Evolutionary conservation across 1,140 invertebrate species (phyloP), one percentile per base, ranked within the genome.

Genomic region (Batillaria attramentaria): DNA sequence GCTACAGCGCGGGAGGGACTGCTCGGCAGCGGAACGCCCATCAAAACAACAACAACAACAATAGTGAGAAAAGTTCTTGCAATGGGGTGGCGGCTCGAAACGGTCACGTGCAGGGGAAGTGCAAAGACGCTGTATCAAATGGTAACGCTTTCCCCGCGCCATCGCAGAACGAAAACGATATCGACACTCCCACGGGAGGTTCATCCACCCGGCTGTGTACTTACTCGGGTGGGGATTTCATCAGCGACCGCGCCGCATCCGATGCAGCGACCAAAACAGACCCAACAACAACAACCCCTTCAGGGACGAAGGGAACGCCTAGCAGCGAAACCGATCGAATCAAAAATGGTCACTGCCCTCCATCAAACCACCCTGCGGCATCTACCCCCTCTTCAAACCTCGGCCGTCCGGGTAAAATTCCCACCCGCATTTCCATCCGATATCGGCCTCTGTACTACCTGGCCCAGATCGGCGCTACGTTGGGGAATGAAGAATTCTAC

Each of bases 381-480:
- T 28, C 24, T 16, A 42, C 66, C 33, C 24, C 41, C 42, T 10
- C 57, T n/a, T 28, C 20, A 39, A 42, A 57, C 18, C 18, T 37
- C 24, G 62, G 39, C 4, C 65, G 18, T 31, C 66, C 54, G 46
- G 62, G 70, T 3, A 66, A 81, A 33, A 57, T 42, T 2, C 72
- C 78, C 39, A 70, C 69, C 13, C 77, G 92, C 72, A 93, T 92
- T 87, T 79, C 85, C n/a, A 93, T 97, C 68, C 93, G 92, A n/a
- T 96, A 96, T 90, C 93, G 93, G 84, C 95, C 96, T 86, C 96
- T 96, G 94, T 96, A 96, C 90, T 96, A 95, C 91, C 90, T 97
- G 65, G 97, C 97, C 89, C 88, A 94, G 8, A 93, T 97, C 85
- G 95, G 95, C 8, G 96, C 96, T 0, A 93, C 94, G 79, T 91